Base-by-base conservation (phyloP, 2,888 invertebrate species). In the Athripsodes cinereus region DNA sequence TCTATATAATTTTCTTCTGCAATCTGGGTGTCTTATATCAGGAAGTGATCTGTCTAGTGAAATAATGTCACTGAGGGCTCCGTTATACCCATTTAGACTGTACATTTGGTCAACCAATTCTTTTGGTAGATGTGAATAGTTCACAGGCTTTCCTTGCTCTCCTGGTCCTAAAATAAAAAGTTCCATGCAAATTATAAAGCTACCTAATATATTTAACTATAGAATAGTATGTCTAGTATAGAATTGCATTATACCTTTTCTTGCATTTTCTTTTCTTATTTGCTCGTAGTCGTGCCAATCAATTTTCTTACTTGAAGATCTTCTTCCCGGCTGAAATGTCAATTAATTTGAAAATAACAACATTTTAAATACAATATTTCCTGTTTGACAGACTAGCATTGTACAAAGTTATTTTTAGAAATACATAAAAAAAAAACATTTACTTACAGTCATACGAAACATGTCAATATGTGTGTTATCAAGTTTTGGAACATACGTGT, bases 21-120 rank as follows among this genome's bases (percentile, higher is more conserved):
- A 94, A 5, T 83, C 81, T 11, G 75, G 70, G 67, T 86, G 82
- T 47, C 90, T 73, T 52, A 90, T 88, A 69, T 91, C 90, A 0
- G 87, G 87, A 44, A 90, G 61, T 0, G 96, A 88, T 53, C 97
- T 82, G 73, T 96, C 89, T 13, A 97, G 66, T 0, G 94, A 85
- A 64, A 98, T 96, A 67, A 83, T 82, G 74, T 98, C 97, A 70
- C 96, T 96, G 13, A 92, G 80, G 0, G 90, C 86, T 0, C 90
- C 97, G 71, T 96, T 96, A 71, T 96, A 98, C 1, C 97, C 97
- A 71, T 98, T 97, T 13, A 86, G 87, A 67, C 85, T 79, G 69
- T 90, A 96, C 20, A 93, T 70, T 48, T 79, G 72, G 50, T 87
- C 81, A 68, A 91, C 90, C 49, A 82, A 66, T 0, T 73, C 40